Conservation (phyloP, 2,797 vertebrate genomes). For the Cirrhinus molitorella region DNA sequence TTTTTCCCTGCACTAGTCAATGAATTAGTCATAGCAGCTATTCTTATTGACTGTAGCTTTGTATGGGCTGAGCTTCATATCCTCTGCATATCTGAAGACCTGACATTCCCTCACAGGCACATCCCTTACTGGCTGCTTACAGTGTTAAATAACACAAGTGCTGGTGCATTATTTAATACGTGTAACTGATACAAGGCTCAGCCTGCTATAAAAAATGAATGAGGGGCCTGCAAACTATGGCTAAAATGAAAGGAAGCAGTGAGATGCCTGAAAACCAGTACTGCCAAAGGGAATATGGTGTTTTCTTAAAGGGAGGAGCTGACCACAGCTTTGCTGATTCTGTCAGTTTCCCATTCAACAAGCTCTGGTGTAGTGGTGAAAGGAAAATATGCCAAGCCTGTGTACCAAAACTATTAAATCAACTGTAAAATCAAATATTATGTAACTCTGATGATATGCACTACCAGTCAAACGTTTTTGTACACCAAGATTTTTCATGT, state of each 20-base stretch:
- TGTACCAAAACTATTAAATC: neutral
- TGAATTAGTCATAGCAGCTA: constrained; percentile 11
- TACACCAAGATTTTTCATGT: too few species aligned
- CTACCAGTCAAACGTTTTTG: too few species aligned
- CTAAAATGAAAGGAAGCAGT: constrained; percentile 73
- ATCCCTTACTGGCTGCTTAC: constrained; percentile 41
- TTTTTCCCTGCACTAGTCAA: neutral
- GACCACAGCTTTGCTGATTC: constrained; percentile 50
- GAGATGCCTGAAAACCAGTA: constrained; percentile 63
- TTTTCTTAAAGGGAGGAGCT: constrained; percentile 68
- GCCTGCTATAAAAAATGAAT: constrained; percentile 77
- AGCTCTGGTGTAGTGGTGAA: neutral
- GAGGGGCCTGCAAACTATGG: constrained; percentile 69
- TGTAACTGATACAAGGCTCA: constrained; percentile 72
- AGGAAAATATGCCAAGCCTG: neutral
- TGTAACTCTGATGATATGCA: too few species aligned
- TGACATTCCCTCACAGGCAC: constrained; percentile 41
- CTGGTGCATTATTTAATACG: constrained; percentile 65
- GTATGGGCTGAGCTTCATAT: neutral
- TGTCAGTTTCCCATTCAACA: constrained; percentile 39
- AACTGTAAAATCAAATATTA: too few species aligned
- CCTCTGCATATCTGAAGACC: neutral
- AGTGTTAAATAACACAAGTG: constrained; percentile 66
- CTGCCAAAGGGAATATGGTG: constrained; percentile 69
- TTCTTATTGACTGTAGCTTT: constrained; percentile 3